phyloP scores from a whole-genome alignment of 2,113 vertebrate genomes.

The Pagrus major region DNA sequence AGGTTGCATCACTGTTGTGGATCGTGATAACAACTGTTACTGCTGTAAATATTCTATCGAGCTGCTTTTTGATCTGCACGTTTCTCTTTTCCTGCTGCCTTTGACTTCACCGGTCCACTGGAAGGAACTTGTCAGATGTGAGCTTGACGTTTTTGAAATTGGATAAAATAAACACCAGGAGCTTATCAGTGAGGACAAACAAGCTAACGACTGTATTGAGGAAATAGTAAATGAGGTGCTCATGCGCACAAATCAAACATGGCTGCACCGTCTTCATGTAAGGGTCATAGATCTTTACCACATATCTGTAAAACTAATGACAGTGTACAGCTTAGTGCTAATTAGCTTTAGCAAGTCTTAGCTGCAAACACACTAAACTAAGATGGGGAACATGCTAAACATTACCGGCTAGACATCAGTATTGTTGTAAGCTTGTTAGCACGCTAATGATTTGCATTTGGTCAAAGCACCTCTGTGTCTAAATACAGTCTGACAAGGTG shows the following conservation, averaged over 20 bases:
- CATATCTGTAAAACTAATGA: too few species aligned
- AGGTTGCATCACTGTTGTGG: constrained; percentile 42
- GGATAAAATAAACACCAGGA: background rate
- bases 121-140: constrained; percentile 1
- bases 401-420: too few species aligned
- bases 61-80: constrained; percentile 25
- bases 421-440: too few species aligned
- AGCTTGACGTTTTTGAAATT: background rate
- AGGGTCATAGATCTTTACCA: too few species aligned
- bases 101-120: constrained; percentile 1
- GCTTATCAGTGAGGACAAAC: background rate
- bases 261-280: background rate
- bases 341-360: too few species aligned
- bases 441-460: too few species aligned
- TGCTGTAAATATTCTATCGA: constrained; percentile 26
- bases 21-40: background rate
- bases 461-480: too few species aligned
- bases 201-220: background rate
- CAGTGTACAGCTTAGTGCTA: too few species aligned
- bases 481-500: too few species aligned
- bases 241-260: background rate
- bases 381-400: too few species aligned
- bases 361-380: too few species aligned
- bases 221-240: background rate
- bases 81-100: constrained; percentile 18